Evolutionary conservation across 2,113 vertebrate species (phyloP).

Genomic region (Clarias gariepinus): DNA sequence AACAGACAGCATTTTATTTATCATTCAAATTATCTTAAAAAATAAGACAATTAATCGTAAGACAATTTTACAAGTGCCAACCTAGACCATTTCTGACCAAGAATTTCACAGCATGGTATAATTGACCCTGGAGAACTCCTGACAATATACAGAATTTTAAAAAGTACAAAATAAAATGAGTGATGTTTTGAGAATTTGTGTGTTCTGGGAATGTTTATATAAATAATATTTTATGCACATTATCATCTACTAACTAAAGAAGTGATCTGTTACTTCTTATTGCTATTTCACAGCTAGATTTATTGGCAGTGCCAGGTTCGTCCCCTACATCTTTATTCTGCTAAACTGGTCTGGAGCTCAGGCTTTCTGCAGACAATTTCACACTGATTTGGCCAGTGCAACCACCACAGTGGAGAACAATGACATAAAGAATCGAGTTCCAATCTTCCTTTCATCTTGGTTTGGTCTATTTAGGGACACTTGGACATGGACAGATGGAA

Average conservation of each 20-base stretch:
- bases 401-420: neutral
- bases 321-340: neutral
- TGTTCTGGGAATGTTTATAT: neutral
- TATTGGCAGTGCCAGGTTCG: neutral
- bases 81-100: too few relatives aligned
- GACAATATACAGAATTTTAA: too few relatives aligned
- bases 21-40: too few relatives aligned
- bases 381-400: slow-evolving; percentile 12
- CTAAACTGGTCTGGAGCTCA: slow-evolving; percentile 3
- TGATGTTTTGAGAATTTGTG: too few relatives aligned
- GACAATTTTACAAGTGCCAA: too few relatives aligned
- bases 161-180: too few relatives aligned
- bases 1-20: too few relatives aligned
- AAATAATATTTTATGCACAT: neutral
- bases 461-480: slow-evolving; percentile 11
- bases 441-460: neutral
- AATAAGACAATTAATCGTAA: too few relatives aligned
- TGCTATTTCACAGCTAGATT: slow-evolving; percentile 23
- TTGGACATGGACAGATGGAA: slow-evolving; percentile 21
- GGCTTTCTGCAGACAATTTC: neutral
- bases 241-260: neutral
- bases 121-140: too few relatives aligned
- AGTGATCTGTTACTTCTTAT: neutral
- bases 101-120: too few relatives aligned
- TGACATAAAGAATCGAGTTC: neutral